phyloP scores from a whole-genome alignment of 1,140 invertebrate species.

The Sminthurinus signatus region DNA sequence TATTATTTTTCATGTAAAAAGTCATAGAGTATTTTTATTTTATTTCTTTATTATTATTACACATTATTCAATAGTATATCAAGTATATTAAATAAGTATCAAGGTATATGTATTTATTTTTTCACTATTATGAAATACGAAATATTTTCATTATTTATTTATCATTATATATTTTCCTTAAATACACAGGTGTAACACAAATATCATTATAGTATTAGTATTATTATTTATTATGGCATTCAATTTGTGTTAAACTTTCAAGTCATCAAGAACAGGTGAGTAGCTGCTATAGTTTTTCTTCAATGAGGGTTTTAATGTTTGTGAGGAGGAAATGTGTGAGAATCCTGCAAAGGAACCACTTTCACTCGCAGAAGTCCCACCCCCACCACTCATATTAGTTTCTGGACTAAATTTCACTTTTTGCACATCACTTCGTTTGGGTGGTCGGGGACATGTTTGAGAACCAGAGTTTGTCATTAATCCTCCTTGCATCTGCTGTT shows the following conservation, averaged over 20 bases:
- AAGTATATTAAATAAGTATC: too few relatives aligned
- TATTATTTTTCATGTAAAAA: too few relatives aligned
- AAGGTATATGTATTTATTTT: neutral
- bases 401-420: slow-evolving; percentile 40
- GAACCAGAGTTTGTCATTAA: slow-evolving; percentile 23
- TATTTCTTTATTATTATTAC: too few relatives aligned
- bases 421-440: slow-evolving; percentile 36
- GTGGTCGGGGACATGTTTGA: slow-evolving; percentile 38
- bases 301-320: slow-evolving; percentile 38
- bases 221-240: neutral
- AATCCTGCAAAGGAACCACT: slow-evolving; percentile 14
- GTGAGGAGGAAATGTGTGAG: slow-evolving; percentile 17
- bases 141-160: too few relatives aligned
- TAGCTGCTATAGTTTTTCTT: slow-evolving; percentile 36
- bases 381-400: slow-evolving; percentile 22
- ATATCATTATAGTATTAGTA: too few relatives aligned
- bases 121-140: neutral
- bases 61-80: too few relatives aligned
- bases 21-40: too few relatives aligned
- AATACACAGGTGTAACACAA: too few relatives aligned
- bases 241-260: slow-evolving; percentile 12
- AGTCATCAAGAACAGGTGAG: slow-evolving; percentile 13
- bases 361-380: slow-evolving; percentile 4
- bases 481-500: neutral
- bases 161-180: too few relatives aligned